phyloP scores from a whole-genome alignment of 2,888 invertebrate genomes.

The Blera fallax region DNA sequence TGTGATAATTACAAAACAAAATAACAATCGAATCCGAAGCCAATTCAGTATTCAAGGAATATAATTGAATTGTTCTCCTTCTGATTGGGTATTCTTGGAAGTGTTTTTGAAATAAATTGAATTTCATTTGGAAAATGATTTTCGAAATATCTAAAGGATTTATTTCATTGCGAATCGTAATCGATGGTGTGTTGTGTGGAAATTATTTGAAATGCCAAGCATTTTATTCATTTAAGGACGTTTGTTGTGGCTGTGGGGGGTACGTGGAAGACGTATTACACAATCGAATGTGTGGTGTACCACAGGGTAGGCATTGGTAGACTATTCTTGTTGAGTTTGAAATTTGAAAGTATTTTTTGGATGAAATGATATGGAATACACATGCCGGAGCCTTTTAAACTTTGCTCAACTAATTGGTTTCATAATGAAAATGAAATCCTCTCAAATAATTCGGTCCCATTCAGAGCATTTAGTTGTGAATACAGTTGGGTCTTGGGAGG shows the following conservation, averaged over 20 bases:
- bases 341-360: background rate
- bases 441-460: background rate
- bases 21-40: background rate
- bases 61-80: conserved; percentile 14
- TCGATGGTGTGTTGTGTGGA: background rate
- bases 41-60: background rate
- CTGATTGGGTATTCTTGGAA: conserved; percentile 7
- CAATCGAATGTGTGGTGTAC: background rate
- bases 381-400: too few species aligned
- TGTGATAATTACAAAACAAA: conserved; percentile 22
- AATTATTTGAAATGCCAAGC: background rate
- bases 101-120: conserved; percentile 10
- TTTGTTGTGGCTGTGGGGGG: background rate
- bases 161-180: background rate
- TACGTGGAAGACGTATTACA: background rate
- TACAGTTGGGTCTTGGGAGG: background rate
- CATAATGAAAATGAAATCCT: background rate
- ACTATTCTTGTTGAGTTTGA: background rate
- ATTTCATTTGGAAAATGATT: conserved; percentile 5
- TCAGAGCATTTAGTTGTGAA: background rate
- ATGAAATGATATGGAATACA: too few species aligned
- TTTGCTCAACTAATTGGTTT: background rate
- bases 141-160: background rate
- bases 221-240: background rate
- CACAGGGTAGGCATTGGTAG: background rate